These are phyloP conservation scores for Hyalella azteca DNA, from an alignment of 2,888 invertebrate species.

Conservation along the genomic window DNA sequence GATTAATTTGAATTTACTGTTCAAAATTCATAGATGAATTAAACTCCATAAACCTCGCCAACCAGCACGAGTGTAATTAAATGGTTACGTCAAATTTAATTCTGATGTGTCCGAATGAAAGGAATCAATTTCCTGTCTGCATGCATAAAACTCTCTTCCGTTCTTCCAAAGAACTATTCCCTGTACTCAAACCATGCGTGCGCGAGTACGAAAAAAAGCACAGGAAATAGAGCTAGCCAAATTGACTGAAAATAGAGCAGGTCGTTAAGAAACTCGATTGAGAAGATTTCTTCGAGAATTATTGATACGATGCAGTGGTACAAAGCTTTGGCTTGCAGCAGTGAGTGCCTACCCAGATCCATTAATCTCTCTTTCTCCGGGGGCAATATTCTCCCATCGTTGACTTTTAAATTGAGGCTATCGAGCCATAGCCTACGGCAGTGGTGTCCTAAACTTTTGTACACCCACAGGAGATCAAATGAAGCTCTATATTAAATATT, in stretches of 20 bases:
- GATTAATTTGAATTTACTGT: too few species aligned
- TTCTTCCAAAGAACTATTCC: too few species aligned
- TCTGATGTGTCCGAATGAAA: too few species aligned
- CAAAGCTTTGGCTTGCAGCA: constrained; percentile 25
- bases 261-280: neutral
- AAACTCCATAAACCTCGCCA: too few species aligned
- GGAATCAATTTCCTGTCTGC: too few species aligned
- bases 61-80: too few species aligned
- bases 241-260: neutral
- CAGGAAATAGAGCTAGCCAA: neutral
- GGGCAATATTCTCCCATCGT: constrained; percentile 1
- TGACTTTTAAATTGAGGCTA: constrained; percentile 34
- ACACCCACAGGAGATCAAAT: neutral
- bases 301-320: constrained; percentile 1
- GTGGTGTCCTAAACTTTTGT: neutral
- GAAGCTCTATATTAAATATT: too few species aligned
- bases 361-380: constrained; percentile 20
- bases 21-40: too few species aligned
- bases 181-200: too few species aligned
- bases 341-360: neutral
- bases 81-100: too few species aligned
- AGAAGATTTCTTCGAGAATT: constrained; percentile 19
- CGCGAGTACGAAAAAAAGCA: too few species aligned
- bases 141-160: too few species aligned
- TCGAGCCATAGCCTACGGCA: neutral